Percentiles rank a stretch among this genome's conserved stretches.
phyloP scores from a whole-genome alignment of 2,113 vertebrate species.

The Gavia stellata region DNA sequence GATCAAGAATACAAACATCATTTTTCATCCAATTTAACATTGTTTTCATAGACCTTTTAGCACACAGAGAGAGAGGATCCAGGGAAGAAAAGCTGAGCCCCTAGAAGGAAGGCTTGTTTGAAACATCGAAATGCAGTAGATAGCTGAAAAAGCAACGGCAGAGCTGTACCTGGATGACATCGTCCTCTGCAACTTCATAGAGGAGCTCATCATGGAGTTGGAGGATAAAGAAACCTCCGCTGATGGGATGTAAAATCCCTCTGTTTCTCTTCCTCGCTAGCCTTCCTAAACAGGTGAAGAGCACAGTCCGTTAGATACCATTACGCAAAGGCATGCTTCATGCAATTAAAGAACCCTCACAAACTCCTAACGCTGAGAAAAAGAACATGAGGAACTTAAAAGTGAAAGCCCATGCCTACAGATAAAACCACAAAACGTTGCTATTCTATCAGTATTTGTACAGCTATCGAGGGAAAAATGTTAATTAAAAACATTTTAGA shows the following conservation, averaged over 20 bases:
- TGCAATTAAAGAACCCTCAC: not conserved
- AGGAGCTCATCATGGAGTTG: conserved; percentile 96
- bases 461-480: not conserved
- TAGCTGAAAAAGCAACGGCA: not conserved
- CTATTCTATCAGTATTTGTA: conserved; percentile 7
- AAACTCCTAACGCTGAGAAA: not conserved
- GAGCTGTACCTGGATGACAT: conserved; percentile 84
- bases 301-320: not conserved
- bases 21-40: not conserved
- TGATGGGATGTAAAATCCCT: conserved; percentile 41
- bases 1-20: not conserved
- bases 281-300: conserved; percentile 40
- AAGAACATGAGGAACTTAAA: not conserved
- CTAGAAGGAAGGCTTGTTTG: not conserved
- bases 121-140: not conserved
- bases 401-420: not conserved
- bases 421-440: not conserved
- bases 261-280: conserved; percentile 3
- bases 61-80: not conserved
- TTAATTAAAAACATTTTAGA: conserved; percentile 2
- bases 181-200: conserved; percentile 90
- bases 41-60: not conserved
- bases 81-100: not conserved
- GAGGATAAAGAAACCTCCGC: conserved; percentile 89
- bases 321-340: not conserved